Percentiles rank a stretch among this genome's conserved stretches.
Evolutionary conservation across 2,888 invertebrate genomes (phyloP).

Genomic region (Drosophila barbarae): DNA sequence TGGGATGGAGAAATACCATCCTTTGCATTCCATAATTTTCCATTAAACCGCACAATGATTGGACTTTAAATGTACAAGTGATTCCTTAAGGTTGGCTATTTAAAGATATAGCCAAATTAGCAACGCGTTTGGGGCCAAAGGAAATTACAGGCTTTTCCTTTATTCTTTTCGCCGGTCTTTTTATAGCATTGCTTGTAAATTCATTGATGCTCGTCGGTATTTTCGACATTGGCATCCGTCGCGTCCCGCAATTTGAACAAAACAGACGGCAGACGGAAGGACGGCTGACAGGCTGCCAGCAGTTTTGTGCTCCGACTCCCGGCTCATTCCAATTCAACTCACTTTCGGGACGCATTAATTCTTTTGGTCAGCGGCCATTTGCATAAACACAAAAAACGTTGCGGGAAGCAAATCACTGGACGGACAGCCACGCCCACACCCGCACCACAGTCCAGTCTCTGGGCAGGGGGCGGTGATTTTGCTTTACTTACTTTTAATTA

Average conservation of each 20-base stretch:
- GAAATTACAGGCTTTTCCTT: slow-evolving; percentile 36
- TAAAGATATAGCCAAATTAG: slow-evolving; percentile 41
- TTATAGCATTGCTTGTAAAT: slow-evolving; percentile 56
- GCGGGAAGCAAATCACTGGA: slow-evolving; percentile 48
- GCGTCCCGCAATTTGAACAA: slow-evolving; percentile 3
- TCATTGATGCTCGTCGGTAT: slow-evolving; percentile 33
- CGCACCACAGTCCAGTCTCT: neutral
- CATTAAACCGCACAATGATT: slow-evolving; percentile 14
- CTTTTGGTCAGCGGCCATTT: slow-evolving; percentile 61
- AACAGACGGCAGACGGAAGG: neutral
- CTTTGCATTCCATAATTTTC: slow-evolving; percentile 3
- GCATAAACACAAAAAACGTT: slow-evolving; percentile 52
- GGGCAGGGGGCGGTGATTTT: slow-evolving; percentile 34
- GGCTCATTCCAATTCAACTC: slow-evolving; percentile 61
- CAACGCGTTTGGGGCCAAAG: slow-evolving; percentile 21
- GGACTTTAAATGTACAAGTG: slow-evolving; percentile 3
- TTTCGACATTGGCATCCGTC: slow-evolving; percentile 22
- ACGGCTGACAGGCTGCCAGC: slow-evolving; percentile 18
- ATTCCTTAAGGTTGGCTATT: slow-evolving; percentile 10
- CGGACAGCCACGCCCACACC: slow-evolving; percentile 25
- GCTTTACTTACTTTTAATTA: slow-evolving; percentile 73
- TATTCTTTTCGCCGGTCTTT: slow-evolving; percentile 20
- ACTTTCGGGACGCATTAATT: slow-evolving; percentile 63
- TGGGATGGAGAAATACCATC: neutral
- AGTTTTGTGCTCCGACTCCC: slow-evolving; percentile 4